phyloP scores from a whole-genome alignment of 2,797 vertebrate species.

The Tadarida brasiliensis region DNA sequence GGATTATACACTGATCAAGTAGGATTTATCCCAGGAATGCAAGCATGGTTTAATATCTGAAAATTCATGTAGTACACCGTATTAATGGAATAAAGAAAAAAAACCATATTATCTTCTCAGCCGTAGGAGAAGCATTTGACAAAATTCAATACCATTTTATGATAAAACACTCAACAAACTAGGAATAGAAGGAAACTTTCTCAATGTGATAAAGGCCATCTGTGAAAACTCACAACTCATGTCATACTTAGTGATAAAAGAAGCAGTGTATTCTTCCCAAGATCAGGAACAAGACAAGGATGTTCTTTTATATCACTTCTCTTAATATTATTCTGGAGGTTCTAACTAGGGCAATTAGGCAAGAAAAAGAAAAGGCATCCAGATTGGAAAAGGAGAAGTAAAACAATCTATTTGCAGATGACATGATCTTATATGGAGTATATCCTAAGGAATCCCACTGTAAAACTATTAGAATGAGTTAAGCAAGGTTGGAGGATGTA shows the following conservation, averaged over 20 bases:
- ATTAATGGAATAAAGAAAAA: not conserved
- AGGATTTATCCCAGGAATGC: not conserved
- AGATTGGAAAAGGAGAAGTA: conserved; percentile 9
- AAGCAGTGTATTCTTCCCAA: not conserved
- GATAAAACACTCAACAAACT: not conserved
- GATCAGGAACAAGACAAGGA: not conserved
- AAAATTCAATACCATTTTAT: not conserved
- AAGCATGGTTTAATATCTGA: not conserved
- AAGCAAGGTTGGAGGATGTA: not conserved
- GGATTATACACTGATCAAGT: not conserved
- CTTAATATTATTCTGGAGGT: not conserved
- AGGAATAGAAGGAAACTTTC: not conserved
- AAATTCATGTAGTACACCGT: not conserved
- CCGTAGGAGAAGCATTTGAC: not conserved
- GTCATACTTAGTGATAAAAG: conserved; percentile 21
- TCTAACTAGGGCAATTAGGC: not conserved
- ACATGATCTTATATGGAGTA: not conserved
- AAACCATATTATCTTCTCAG: not conserved
- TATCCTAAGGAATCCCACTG: not conserved
- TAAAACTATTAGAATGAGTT: not conserved
- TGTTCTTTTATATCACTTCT: not conserved
- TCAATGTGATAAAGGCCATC: not conserved
- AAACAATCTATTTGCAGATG: not conserved
- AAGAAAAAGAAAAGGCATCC: not conserved
- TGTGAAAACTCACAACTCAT: not conserved